phyloP scores from a whole-genome alignment of 2,888 invertebrate genomes.

The Apamea epomidion region DNA sequence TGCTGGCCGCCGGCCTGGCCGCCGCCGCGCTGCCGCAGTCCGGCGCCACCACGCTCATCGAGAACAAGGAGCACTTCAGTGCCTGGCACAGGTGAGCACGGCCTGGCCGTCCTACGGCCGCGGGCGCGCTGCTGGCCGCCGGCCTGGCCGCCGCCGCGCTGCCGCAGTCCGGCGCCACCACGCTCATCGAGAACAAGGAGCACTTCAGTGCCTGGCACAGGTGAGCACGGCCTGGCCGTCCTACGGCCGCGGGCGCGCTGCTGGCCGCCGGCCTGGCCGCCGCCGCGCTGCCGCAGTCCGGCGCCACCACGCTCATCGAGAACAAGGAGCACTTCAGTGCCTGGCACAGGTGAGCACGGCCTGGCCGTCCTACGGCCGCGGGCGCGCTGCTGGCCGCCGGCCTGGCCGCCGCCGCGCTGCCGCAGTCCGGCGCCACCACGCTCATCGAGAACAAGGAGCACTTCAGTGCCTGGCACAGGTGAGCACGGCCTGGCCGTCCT shows the following conservation, averaged over 20 bases:
- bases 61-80: conserved; percentile 94
- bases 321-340: conserved; percentile 95
- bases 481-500: conserved; percentile 72
- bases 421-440: conserved; percentile 92
- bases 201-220: conserved; percentile 93
- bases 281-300: conserved; percentile 92
- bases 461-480: conserved; percentile 91
- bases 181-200: conserved; percentile 93
- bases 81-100: conserved; percentile 85
- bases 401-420: conserved; percentile 92
- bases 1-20: conserved; percentile 92
- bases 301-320: conserved; percentile 92
- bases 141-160: conserved; percentile 92
- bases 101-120: conserved; percentile 87
- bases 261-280: conserved; percentile 92
- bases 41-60: conserved; percentile 92
- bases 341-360: conserved; percentile 70
- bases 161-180: conserved; percentile 92
- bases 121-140: conserved; percentile 92
- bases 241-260: conserved; percentile 91
- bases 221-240: too few relatives aligned
- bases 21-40: conserved; percentile 92
- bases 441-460: conserved; percentile 93
- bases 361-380: conserved; percentile 88
- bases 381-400: conserved; percentile 93